phyloP scores from a whole-genome alignment of 2,113 vertebrate genomes.

The Sinocyclocheilus rhinocerous region DNA sequence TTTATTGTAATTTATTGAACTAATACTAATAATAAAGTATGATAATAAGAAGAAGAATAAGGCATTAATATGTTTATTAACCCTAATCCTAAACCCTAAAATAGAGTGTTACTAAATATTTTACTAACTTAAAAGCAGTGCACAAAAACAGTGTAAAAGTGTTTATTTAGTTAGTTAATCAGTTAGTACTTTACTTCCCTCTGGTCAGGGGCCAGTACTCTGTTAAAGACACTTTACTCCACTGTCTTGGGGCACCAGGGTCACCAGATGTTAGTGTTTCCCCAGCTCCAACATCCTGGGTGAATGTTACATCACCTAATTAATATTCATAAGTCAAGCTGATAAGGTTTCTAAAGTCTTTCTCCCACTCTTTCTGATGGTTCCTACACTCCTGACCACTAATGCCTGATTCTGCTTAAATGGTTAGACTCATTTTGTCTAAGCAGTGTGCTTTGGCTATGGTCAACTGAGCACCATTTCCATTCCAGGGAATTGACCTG shows the following conservation, averaged over 20 bases:
- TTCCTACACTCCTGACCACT: neutral
- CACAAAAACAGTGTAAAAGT: neutral
- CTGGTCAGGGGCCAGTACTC: neutral
- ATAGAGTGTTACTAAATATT: too few species aligned
- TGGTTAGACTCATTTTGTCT: neutral
- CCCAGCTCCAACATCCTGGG: neutral
- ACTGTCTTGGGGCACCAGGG: neutral
- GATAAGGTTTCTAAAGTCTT: neutral
- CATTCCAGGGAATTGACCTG: constrained; percentile 27
- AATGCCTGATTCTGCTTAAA: neutral
- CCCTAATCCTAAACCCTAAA: too few species aligned
- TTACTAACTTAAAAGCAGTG: too few species aligned
- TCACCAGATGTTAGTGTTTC: neutral
- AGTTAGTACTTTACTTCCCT: neutral
- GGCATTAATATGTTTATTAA: too few species aligned
- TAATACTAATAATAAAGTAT: too few species aligned
- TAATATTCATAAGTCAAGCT: neutral
- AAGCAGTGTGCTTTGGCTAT: neutral
- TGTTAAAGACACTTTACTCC: neutral
- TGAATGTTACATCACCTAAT: neutral
- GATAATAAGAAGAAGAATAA: too few species aligned
- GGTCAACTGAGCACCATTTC: constrained; percentile 40
- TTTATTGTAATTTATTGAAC: too few species aligned
- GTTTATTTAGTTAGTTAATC: neutral
- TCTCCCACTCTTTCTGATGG: neutral